phyloP scores from a whole-genome alignment of 2,113 vertebrate genomes.

The Cavia porcellus region DNA sequence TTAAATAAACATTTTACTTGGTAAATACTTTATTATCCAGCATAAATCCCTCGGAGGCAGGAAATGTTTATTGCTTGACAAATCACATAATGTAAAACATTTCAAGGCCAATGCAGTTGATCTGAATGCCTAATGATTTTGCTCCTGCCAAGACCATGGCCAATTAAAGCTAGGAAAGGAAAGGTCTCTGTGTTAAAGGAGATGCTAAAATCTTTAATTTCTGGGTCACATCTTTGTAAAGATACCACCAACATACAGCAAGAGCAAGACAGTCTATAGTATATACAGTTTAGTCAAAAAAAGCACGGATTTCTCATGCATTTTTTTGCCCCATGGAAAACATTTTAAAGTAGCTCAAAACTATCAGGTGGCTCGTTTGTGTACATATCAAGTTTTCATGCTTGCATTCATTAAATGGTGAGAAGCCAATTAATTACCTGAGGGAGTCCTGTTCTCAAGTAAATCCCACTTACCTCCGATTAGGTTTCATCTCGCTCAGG shows the following conservation, averaged over 20 bases:
- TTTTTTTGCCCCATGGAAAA: neutral
- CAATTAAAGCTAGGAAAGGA: neutral
- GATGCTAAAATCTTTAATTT: neutral
- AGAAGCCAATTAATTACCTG: neutral
- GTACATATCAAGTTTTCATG: neutral
- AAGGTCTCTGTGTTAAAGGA: neutral
- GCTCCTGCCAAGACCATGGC: neutral
- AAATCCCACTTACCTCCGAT: neutral
- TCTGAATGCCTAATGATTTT: neutral
- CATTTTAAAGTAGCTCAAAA: neutral
- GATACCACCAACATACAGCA: neutral
- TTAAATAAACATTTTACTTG: conserved; percentile 21
- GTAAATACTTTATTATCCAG: neutral
- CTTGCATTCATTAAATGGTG: neutral
- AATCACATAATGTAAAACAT: neutral
- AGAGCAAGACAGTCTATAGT: neutral
- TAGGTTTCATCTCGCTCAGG: neutral
- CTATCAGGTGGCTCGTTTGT: neutral
- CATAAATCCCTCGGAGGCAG: neutral
- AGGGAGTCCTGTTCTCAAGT: neutral
- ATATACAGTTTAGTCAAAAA: neutral
- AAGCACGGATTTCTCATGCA: neutral
- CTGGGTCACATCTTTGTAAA: neutral
- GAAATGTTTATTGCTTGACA: conserved; percentile 23
- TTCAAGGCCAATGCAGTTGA: neutral